Conservation (phyloP, 2,797 vertebrate species). For the Crenichthys baileyi region DNA sequence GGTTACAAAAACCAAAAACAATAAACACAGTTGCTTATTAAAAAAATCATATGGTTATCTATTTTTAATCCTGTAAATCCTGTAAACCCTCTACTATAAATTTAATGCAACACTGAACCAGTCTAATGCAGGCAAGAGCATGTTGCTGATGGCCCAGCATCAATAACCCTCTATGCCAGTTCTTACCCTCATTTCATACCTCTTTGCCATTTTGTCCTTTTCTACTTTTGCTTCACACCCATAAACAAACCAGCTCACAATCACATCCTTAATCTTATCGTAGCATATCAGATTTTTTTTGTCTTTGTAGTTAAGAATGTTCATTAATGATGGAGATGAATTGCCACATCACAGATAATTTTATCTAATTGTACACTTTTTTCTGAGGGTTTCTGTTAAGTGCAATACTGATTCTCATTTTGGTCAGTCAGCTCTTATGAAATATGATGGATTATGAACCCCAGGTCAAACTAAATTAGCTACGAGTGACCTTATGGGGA, state of each 20-base stretch:
- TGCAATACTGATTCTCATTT: neutral
- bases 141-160: neutral
- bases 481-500: neutral
- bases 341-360: neutral
- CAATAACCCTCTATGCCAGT: neutral
- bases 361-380: neutral
- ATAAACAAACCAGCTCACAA: neutral
- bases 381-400: neutral
- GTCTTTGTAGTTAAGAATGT: neutral
- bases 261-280: neutral
- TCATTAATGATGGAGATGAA: neutral
- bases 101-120: neutral
- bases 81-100: neutral
- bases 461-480: neutral
- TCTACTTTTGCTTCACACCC: neutral
- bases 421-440: neutral
- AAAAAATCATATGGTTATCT: neutral
- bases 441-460: neutral
- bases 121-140: neutral
- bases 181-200: neutral
- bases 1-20: neutral
- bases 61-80: neutral
- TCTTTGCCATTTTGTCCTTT: neutral
- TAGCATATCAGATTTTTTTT: neutral
- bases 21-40: neutral